phyloP scores from a whole-genome alignment of 2,888 invertebrate species.

The Andrena dorsata region DNA sequence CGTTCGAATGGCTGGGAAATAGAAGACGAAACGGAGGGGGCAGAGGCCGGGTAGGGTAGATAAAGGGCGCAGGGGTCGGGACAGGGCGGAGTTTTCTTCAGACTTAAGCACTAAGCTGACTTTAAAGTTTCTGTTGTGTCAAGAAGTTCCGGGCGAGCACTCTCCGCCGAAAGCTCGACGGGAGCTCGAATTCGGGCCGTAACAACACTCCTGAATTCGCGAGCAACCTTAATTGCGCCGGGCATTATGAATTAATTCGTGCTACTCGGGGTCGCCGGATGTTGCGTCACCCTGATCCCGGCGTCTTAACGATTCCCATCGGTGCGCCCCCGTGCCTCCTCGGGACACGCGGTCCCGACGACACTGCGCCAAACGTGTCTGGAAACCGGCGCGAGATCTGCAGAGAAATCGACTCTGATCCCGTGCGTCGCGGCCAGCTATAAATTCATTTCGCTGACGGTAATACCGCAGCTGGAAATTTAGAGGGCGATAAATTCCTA shows the following conservation, averaged over 20 bases:
- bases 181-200: conserved; percentile 52
- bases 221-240: conserved; percentile 75
- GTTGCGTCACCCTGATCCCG: conserved; percentile 38
- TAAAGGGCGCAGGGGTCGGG: conserved; percentile 40
- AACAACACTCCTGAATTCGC: conserved; percentile 74
- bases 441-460: conserved; percentile 1
- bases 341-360: background rate
- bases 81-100: conserved; percentile 52
- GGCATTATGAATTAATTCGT: conserved; percentile 76
- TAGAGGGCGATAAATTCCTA: background rate
- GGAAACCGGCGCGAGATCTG: background rate
- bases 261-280: conserved; percentile 31
- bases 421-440: background rate
- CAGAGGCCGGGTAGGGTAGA: conserved; percentile 13
- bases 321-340: background rate
- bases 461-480: background rate
- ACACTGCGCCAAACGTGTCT: background rate
- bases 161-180: conserved; percentile 61
- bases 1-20: conserved; percentile 42
- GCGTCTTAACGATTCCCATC: conserved; percentile 32
- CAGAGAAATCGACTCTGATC: background rate
- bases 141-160: conserved; percentile 72
- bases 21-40: background rate
- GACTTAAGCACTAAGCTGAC: conserved; percentile 76
- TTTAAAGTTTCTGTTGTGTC: conserved; percentile 78